phyloP scores from a whole-genome alignment of 2,797 vertebrate genomes.

The Brachyalestes nurse region DNA sequence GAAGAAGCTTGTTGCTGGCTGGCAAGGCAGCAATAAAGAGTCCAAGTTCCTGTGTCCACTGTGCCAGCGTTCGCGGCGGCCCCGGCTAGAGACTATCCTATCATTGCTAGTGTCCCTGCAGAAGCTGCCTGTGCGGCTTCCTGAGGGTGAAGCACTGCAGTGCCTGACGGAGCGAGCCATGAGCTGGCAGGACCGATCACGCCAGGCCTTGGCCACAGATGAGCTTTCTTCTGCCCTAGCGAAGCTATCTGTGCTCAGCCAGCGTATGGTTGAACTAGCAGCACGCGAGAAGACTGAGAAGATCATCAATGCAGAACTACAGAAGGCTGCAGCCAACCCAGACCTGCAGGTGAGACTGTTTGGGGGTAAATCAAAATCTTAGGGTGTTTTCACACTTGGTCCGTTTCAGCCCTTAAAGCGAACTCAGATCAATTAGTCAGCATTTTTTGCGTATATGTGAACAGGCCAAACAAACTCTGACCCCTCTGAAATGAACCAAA shows the following conservation, averaged over 20 bases:
- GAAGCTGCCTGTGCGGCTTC: slow-evolving; percentile 93
- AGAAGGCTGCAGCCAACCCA: slow-evolving; percentile 97
- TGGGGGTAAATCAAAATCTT: neutral
- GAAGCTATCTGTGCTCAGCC: slow-evolving; percentile 95
- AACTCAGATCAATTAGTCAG: too few relatives aligned
- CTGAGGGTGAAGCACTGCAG: slow-evolving; percentile 95
- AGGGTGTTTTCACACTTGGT: too few relatives aligned
- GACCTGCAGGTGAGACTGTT: slow-evolving; percentile 88
- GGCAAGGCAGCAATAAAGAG: slow-evolving; percentile 92
- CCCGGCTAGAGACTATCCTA: slow-evolving; percentile 94
- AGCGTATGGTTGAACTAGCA: slow-evolving; percentile 98
- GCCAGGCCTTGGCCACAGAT: slow-evolving; percentile 92
- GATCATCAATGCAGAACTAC: slow-evolving; percentile 96
- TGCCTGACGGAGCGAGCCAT: slow-evolving; percentile 97
- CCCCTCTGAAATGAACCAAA: too few relatives aligned
- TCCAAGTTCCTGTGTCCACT: slow-evolving; percentile 95
- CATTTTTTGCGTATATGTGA: too few relatives aligned
- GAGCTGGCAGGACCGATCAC: slow-evolving; percentile 98
- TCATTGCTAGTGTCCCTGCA: slow-evolving; percentile 95
- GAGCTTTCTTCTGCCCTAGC: slow-evolving; percentile 96
- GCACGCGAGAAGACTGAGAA: slow-evolving; percentile 97
- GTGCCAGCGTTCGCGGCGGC: slow-evolving; percentile 94
- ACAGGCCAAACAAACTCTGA: too few relatives aligned
- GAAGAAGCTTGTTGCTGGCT: slow-evolving; percentile 86
- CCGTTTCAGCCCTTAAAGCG: too few relatives aligned